phyloP scores from a whole-genome alignment of 2,797 vertebrate species.

The Philypnodon macrostomus region DNA sequence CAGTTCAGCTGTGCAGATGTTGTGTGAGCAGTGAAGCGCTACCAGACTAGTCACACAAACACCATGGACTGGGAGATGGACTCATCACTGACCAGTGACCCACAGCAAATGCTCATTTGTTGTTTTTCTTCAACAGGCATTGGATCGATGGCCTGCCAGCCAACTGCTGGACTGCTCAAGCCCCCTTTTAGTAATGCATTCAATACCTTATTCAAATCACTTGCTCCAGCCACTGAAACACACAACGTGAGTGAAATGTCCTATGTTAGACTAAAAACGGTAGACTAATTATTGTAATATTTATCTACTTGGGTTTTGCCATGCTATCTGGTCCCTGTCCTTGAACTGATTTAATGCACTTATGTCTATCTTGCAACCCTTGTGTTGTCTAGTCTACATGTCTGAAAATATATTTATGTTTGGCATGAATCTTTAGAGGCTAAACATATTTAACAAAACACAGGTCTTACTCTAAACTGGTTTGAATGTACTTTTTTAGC shows the following conservation, averaged over 20 bases:
- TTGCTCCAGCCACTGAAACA: neutral
- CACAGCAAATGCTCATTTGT: conserved; percentile 58
- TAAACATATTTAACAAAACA: neutral
- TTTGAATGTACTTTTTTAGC: too few species aligned
- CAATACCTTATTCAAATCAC: neutral
- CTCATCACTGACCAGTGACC: conserved; percentile 57
- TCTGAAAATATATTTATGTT: neutral
- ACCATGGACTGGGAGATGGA: conserved; percentile 28
- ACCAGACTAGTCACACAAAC: conserved; percentile 22
- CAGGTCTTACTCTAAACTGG: too few species aligned
- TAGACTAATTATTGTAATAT: conserved; percentile 11
- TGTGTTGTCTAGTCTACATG: conserved; percentile 48
- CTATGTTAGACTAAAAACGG: neutral
- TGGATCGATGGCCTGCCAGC: conserved; percentile 44
- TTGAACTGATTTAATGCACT: conserved; percentile 41
- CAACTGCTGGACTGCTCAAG: conserved; percentile 46
- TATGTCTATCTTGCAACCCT: conserved; percentile 34
- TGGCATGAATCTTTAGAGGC: neutral
- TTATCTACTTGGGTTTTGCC: conserved; percentile 20
- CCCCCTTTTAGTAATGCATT: conserved; percentile 9
- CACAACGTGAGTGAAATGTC: neutral
- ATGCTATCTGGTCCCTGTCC: conserved; percentile 34
- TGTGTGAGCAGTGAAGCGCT: conserved; percentile 38
- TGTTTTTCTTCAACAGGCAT: conserved; percentile 51
- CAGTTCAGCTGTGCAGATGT: conserved; percentile 43